phyloP scores from a whole-genome alignment of 2,888 invertebrate genomes.

The Epirrhoe tristata region DNA sequence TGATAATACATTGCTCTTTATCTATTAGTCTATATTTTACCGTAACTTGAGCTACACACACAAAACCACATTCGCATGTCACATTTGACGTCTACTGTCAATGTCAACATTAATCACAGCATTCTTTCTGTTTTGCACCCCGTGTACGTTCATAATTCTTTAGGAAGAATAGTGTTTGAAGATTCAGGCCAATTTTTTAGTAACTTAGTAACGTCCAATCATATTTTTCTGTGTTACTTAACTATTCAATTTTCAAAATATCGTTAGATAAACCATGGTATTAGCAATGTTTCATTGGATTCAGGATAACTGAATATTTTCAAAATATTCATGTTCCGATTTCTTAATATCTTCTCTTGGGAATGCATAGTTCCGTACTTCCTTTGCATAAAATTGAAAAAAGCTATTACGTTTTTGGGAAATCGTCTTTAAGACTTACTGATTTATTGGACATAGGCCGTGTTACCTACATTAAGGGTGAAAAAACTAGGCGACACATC shows the following conservation, averaged over 20 bases:
- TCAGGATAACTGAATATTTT: background rate
- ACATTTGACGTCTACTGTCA: constrained; percentile 56
- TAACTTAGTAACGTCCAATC: background rate
- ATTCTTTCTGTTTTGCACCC: constrained; percentile 60
- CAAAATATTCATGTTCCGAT: background rate
- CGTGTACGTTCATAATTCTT: constrained; percentile 50
- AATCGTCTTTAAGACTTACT: no score
- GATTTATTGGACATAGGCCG: no score
- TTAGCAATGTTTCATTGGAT: background rate
- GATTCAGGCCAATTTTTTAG: background rate
- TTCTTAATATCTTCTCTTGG: no score
- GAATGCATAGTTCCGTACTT: no score
- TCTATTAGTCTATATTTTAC: constrained; percentile 62
- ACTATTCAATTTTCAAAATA: background rate
- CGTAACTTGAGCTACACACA: constrained; percentile 64
- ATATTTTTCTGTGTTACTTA: background rate
- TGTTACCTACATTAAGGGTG: no score
- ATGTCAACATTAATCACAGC: constrained; percentile 75
- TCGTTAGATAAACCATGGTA: background rate
- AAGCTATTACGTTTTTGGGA: no score
- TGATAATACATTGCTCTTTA: constrained; percentile 67
- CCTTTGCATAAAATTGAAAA: no score
- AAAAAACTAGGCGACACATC: no score
- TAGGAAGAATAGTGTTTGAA: constrained; percentile 29
- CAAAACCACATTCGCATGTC: constrained; percentile 42